Evolutionary conservation across 2,113 vertebrate species (phyloP).

Genomic region (Pionites leucogaster): DNA sequence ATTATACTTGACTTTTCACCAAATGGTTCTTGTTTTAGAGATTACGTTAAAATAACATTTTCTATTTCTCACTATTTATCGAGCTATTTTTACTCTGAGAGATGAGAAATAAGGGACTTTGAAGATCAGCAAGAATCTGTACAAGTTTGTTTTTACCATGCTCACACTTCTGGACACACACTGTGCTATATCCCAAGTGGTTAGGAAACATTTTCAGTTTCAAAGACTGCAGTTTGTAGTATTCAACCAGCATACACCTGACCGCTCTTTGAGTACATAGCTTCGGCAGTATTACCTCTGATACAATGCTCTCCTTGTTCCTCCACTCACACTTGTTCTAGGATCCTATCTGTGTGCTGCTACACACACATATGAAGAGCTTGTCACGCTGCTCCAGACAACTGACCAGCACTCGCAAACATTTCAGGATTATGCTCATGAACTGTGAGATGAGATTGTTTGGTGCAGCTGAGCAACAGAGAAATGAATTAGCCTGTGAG

Average conservation of each 20-base stretch:
- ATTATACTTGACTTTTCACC: neutral
- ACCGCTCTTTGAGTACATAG: neutral
- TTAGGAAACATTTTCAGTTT: neutral
- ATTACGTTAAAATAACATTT: neutral
- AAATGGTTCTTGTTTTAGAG: neutral
- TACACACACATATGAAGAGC: neutral
- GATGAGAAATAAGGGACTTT: neutral
- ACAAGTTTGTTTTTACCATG: neutral
- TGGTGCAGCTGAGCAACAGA: neutral
- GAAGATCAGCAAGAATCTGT: neutral
- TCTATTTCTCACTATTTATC: neutral
- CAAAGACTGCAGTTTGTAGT: neutral
- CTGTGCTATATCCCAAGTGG: neutral
- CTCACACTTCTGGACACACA: neutral
- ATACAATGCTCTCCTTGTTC: neutral
- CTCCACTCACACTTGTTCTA: neutral
- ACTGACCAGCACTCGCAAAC: neutral
- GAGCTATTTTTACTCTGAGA: neutral
- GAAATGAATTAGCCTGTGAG: neutral
- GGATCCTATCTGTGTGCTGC: neutral
- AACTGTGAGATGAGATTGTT: neutral
- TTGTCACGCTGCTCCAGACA: neutral
- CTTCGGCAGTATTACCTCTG: neutral
- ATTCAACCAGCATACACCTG: neutral
- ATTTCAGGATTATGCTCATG: neutral